Evolutionary conservation across 2,113 vertebrate species (phyloP).

Genomic region (Petrocephalus zakoni): DNA sequence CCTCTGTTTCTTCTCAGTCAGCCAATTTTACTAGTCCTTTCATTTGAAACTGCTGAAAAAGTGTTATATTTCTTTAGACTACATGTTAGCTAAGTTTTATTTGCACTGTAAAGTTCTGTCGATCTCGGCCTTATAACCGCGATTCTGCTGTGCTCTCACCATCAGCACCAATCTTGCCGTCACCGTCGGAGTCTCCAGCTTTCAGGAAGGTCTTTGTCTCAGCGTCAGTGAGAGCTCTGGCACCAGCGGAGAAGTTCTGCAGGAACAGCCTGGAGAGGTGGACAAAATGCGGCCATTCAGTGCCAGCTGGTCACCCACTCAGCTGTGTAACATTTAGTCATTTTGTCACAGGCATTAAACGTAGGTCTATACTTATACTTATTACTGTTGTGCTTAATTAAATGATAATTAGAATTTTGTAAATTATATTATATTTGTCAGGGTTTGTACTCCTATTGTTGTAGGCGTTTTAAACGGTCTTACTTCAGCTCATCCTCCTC

Average conservation of each 20-base stretch:
- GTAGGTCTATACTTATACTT: background rate
- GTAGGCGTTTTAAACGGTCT: constrained; percentile 25
- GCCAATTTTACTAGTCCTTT: background rate
- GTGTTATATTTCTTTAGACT: background rate
- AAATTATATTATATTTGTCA: background rate
- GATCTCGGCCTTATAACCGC: background rate
- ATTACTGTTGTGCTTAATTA: background rate
- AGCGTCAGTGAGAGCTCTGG: constrained; percentile 56
- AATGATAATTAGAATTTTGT: background rate
- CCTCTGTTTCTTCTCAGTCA: background rate
- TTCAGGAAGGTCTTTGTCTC: constrained; percentile 64
- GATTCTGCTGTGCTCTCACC: constrained; percentile 40
- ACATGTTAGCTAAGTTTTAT: background rate
- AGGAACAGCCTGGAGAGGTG: constrained; percentile 61
- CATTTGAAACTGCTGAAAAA: background rate
- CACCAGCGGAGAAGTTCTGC: constrained; percentile 60
- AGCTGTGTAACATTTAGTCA: background rate
- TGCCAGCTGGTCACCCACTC: background rate
- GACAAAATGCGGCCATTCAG: background rate
- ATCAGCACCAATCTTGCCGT: constrained; percentile 69
- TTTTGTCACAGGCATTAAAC: background rate
- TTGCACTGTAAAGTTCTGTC: background rate
- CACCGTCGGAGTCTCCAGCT: constrained; percentile 66
- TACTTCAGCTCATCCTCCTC: constrained; percentile 79
- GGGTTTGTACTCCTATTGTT: background rate